These are phyloP conservation scores for Eucidaris tribuloides DNA, from an alignment of 35 echinoderm and acorn worm genomes.

Conservation along the genomic window DNA sequence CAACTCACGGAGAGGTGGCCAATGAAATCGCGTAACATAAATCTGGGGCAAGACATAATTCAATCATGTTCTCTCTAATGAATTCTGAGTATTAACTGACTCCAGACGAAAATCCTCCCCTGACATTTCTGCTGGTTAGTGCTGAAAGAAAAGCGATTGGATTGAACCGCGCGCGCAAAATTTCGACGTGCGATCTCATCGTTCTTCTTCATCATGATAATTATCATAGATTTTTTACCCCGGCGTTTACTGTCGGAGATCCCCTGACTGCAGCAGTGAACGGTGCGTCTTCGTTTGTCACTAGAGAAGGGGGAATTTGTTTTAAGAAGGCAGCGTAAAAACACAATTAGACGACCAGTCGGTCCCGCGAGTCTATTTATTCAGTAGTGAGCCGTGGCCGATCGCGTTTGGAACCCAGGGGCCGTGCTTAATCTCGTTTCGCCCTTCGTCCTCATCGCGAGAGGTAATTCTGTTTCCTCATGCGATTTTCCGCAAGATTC, in stretches of 20 bases:
- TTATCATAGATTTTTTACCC: too few species aligned
- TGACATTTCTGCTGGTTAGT: not conserved
- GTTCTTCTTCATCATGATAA: too few species aligned
- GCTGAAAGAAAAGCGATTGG: constrained; percentile 1
- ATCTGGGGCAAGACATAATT: constrained; percentile 3
- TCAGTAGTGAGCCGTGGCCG: not conserved
- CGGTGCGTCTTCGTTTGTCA: too few species aligned
- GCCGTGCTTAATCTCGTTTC: not conserved
- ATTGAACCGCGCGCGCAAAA: too few species aligned
- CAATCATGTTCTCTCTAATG: constrained; percentile 12
- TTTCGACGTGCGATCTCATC: too few species aligned
- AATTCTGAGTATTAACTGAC: not conserved
- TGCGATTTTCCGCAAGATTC: too few species aligned
- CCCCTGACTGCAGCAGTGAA: too few species aligned
- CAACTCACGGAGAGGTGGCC: too few species aligned
- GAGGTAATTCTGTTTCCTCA: not conserved
- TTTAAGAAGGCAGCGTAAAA: constrained; percentile 2
- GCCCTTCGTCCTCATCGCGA: not conserved
- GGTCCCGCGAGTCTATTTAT: not conserved
- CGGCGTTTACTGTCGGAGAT: too few species aligned
- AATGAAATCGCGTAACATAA: not conserved
- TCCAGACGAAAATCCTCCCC: not conserved
- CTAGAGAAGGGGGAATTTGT: too few species aligned
- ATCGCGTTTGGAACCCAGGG: not conserved
- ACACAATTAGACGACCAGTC: constrained; percentile 10